These are phyloP conservation scores for Sminthurinus aureus DNA, from an alignment of 2,888 invertebrate species.

Conservation along the genomic window DNA sequence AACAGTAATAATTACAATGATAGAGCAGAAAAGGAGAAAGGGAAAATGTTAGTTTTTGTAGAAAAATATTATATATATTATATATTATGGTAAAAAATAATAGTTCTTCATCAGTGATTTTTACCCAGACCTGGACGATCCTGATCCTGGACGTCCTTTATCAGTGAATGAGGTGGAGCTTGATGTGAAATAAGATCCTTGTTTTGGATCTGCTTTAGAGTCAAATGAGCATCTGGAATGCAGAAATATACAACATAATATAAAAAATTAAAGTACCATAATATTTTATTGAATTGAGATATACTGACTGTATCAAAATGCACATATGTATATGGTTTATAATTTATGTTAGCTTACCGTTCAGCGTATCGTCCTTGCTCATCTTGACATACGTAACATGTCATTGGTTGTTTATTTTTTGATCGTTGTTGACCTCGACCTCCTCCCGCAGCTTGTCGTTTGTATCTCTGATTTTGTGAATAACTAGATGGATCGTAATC, in stretches of 20 bases:
- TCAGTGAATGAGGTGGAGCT: slow-evolving; percentile 56
- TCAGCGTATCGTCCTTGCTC: slow-evolving; percentile 53
- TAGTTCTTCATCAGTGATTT: slow-evolving; percentile 21
- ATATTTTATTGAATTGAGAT: too few relatives aligned
- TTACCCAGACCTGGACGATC: too few relatives aligned
- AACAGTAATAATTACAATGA: not conserved
- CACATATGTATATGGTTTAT: too few relatives aligned
- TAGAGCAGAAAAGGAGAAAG: not conserved
- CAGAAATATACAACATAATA: too few relatives aligned
- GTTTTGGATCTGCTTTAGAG: slow-evolving; percentile 68
- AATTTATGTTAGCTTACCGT: slow-evolving; percentile 2
- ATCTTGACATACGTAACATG: slow-evolving; percentile 70
- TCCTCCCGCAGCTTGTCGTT: slow-evolving; percentile 65
- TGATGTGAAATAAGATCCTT: slow-evolving; percentile 60
- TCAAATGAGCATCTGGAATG: slow-evolving; percentile 73
- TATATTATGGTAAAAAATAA: not conserved
- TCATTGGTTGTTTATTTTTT: slow-evolving; percentile 57
- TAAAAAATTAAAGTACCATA: too few relatives aligned
- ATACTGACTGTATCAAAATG: too few relatives aligned
- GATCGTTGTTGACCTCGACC: slow-evolving; percentile 32
- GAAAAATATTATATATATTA: not conserved
- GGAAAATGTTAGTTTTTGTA: not conserved
- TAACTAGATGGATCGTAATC: slow-evolving; percentile 58
- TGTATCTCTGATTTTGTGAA: slow-evolving; percentile 59
- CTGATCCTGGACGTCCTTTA: slow-evolving; percentile 51